A percentile compares a stretch with the other conserved stretches of the same genome.
Evolutionary conservation across 1,140 invertebrate species (phyloP).

Genomic region (Frieseomelitta varia): DNA sequence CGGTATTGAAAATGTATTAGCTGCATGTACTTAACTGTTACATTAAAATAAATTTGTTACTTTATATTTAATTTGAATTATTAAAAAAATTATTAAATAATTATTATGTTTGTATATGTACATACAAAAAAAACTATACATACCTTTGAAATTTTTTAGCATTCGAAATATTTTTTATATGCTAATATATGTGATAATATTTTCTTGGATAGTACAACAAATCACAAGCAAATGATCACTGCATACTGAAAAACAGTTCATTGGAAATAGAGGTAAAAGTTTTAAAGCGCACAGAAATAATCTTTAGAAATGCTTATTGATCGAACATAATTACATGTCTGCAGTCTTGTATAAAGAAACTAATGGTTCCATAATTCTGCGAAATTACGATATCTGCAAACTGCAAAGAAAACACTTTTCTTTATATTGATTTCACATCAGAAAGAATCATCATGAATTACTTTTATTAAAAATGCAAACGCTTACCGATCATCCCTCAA

Average conservation of each 20-base stretch:
- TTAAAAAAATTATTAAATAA: not conserved
- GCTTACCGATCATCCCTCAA: not conserved
- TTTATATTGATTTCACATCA: not conserved
- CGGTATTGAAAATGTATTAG: not conserved
- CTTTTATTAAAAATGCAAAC: constrained; percentile 5
- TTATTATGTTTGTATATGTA: not conserved
- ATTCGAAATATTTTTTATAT: not conserved
- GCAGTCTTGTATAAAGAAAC: not conserved
- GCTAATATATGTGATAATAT: not conserved
- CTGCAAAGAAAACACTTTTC: not conserved
- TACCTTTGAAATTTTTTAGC: not conserved
- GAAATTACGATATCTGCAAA: not conserved
- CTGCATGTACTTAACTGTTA: not conserved
- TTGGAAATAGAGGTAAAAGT: not conserved
- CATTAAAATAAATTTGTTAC: not conserved
- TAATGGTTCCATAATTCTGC: not conserved
- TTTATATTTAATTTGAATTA: not conserved
- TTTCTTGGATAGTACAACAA: not conserved
- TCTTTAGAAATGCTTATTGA: not conserved
- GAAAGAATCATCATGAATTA: not conserved
- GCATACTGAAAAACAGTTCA: not conserved
- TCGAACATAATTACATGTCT: not conserved
- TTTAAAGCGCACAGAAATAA: not conserved
- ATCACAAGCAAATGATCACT: not conserved
- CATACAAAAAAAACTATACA: not conserved